A percentile compares a stretch with the other conserved stretches of the same genome.
phyloP scores from a whole-genome alignment of 1,140 invertebrate species.

The Nymphalis io region DNA sequence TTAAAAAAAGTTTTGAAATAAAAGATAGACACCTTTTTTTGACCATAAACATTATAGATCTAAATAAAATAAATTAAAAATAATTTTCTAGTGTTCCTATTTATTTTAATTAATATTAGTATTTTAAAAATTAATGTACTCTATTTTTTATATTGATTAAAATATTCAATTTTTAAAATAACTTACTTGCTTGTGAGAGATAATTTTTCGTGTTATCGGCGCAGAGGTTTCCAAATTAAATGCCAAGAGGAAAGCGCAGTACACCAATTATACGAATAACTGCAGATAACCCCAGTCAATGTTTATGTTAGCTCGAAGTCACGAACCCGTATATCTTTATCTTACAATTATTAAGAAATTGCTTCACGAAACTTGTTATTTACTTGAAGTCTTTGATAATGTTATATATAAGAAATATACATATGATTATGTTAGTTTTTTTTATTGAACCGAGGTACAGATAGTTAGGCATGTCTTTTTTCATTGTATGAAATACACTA shows the following conservation, averaged over 20 bases:
- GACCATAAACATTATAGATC: too few species aligned
- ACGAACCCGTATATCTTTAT: conserved; percentile 45
- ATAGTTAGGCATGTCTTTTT: too few species aligned
- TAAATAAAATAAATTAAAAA: not conserved
- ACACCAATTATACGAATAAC: conserved; percentile 50
- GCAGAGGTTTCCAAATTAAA: conserved; percentile 35
- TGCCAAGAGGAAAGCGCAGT: conserved; percentile 34
- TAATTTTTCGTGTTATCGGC: conserved; percentile 24
- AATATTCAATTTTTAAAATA: conserved; percentile 3
- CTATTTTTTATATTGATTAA: not conserved
- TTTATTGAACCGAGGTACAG: too few species aligned
- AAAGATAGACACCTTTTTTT: too few species aligned
- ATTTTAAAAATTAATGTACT: not conserved
- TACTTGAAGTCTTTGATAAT: not conserved
- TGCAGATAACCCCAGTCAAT: conserved; percentile 58
- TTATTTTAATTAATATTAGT: not conserved
- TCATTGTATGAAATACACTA: too few species aligned
- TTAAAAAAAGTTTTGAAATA: too few species aligned
- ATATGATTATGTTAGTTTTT: not conserved
- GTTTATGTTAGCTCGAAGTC: conserved; percentile 50
- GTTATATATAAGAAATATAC: not conserved
- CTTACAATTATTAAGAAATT: conserved; percentile 43
- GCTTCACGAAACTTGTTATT: conserved; percentile 24
- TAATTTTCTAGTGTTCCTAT: not conserved
- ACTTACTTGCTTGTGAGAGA: conserved; percentile 35